Conservation (phyloP, 2,113 vertebrate genomes). For the Alethe diademata region DNA sequence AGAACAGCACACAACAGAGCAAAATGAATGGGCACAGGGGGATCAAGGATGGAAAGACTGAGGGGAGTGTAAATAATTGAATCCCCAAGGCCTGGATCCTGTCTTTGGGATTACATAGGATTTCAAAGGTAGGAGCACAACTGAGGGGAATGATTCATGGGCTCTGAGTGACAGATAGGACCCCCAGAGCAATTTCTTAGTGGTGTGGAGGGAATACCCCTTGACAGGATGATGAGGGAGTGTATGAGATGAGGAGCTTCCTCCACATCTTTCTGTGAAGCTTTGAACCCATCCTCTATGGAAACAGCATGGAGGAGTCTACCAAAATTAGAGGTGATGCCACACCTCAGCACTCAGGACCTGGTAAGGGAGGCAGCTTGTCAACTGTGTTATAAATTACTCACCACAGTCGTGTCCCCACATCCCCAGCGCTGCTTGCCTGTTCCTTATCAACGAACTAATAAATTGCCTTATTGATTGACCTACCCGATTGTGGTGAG, state of each 20-base stretch:
- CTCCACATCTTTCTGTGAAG: not conserved
- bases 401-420: too few species aligned
- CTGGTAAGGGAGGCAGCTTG: not conserved
- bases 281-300: not conserved
- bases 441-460: too few species aligned
- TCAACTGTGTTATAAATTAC: not conserved
- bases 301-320: not conserved
- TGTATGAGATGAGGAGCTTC: not conserved
- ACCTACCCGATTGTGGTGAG: too few species aligned
- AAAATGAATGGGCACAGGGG: not conserved
- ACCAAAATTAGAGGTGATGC: not conserved
- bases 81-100: not conserved
- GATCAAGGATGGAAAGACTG: not conserved
- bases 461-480: too few species aligned
- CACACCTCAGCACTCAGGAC: not conserved
- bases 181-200: not conserved
- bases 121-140: not conserved
- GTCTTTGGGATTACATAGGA: not conserved
- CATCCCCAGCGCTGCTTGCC: too few species aligned
- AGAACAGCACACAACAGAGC: not conserved
- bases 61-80: not conserved
- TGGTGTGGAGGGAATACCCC: not conserved
- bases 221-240: conserved; percentile 8
- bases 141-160: conserved; percentile 30
- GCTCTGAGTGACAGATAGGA: conserved; percentile 1